Base-by-base conservation (phyloP, 2,888 invertebrate species). In the Agrilus mali region DNA sequence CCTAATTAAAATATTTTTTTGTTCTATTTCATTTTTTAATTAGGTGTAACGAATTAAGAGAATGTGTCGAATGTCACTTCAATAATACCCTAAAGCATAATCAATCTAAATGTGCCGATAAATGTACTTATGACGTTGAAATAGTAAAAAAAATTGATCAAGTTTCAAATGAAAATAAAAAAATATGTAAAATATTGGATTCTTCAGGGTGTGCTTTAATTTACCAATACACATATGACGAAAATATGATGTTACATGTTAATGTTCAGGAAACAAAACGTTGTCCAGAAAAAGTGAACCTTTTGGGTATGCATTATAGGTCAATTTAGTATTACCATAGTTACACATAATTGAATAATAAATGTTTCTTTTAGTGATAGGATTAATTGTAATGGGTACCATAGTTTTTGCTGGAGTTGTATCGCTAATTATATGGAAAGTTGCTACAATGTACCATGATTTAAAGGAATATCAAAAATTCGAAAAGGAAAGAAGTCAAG, bases 381-480 rank as follows among this genome's bases (percentile, higher is more conserved):
- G 86, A 12, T 65, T 79, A 1, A 75, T 78, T n/a, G 78, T 86
- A 10, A 74, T 88, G 38, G 71, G 73, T 1, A 75, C 75, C 8
- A 78, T 87, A 22, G 73, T 92, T 1, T 55, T 86, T 5, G 72
- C 82, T 8, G 90, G 89, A 0, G 63, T 88, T 1, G 60, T 79
- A 3, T 68, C 82, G 4, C 65, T 90, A 22, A 63, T 86, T 2
- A 70, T 77, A 40, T 92, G 89, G 88, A 89, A 88, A 61, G 59
- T 82, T 36, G 57, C 80, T 32, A 83, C 84, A 0, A 74, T 76
- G 16, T 70, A 81, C 32, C 80, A 84, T 46, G 89, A 92, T 60
- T 70, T 78, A 33, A 68, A 76, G 20, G 89, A 92, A 61, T 88
- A 77, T 59, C 77, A 78, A 14, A 77, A 75, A 53, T 89, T 90